Base-by-base conservation (phyloP, 2,113 vertebrate genomes). In the Prochilodus magdalenae region DNA sequence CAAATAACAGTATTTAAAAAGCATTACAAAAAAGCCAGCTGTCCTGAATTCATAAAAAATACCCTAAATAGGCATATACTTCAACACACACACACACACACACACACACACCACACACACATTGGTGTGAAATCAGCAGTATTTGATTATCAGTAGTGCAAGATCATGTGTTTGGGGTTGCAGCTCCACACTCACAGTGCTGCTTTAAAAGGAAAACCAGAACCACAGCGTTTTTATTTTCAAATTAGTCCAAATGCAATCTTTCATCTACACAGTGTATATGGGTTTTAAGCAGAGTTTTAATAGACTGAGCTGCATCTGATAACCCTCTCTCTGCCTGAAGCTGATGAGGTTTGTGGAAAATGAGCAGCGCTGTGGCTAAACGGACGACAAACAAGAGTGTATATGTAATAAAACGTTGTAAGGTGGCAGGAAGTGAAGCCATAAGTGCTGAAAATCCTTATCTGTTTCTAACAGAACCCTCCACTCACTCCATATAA, bases 281-380 rank as follows among this genome's bases (percentile, higher is more conserved):
- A 16, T 12, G n/a, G 13, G 67, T 24, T 73, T 16, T 26, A 47
- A 7, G 40, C 40, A 36, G 29, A 36, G 51, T n/a, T 67, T 66
- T 66, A 75, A 40, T 49, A 75, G 80, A 67, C 60, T 67, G 15
- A 29, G 63, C 24, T 67, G 74, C 60, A 59, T 30, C 63, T 75
- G 80, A 75, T 75, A 75, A 47, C 47, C 69, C 59, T 74, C 20
- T 36, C 40, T 74, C 20, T 36, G 15, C 49, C 47, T 30, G 65
- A 81, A 81, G 75, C 44, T 81, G 80, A 81, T 81, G 80, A 81
- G 47, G 73, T 53, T 44, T 60, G 67, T 81, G 80, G 80, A 81
- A 81, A 81, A 72, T 55, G 47, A 66, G 36, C 72, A 59, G 30
- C 51, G 79, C 79, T 36, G 72, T 62, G 36, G 67, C 57, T 79